A percentile compares a stretch with the other conserved stretches of the same genome.
phyloP scores from a whole-genome alignment of 2,113 vertebrate species.

The Corynorhinus townsendii region DNA sequence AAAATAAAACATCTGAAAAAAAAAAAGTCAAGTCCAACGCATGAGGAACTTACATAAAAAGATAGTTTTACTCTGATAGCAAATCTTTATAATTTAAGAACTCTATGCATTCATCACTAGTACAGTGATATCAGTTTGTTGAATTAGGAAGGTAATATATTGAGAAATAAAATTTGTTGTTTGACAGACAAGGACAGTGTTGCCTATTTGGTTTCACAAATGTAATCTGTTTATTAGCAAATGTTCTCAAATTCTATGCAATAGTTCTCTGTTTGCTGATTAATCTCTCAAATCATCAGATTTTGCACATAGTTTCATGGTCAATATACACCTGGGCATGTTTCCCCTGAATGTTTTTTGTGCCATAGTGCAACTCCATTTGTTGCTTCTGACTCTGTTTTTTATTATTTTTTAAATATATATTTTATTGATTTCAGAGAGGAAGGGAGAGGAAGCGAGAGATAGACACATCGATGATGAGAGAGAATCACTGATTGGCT shows the following conservation, averaged over 20 bases:
- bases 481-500: too few relatives aligned
- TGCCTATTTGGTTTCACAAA: not conserved
- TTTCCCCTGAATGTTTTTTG: not conserved
- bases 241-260: not conserved
- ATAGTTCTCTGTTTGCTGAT: constrained; percentile 9
- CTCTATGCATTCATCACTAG: not conserved
- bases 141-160: not conserved
- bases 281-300: constrained; percentile 37
- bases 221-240: not conserved
- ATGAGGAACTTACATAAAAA: not conserved
- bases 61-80: not conserved
- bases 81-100: not conserved
- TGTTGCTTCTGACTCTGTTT: not conserved
- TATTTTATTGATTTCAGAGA: too few relatives aligned
- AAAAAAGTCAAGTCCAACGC: not conserved
- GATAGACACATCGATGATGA: too few relatives aligned
- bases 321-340: not conserved
- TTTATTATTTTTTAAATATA: too few relatives aligned
- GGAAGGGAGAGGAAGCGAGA: too few relatives aligned
- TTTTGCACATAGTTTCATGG: constrained; percentile 1
- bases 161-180: not conserved
- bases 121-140: not conserved
- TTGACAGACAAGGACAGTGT: not conserved
- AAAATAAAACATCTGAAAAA: too few relatives aligned
- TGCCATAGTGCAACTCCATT: not conserved